Conservation (phyloP, 2,888 invertebrate species). For the Tetragnatha montana region DNA sequence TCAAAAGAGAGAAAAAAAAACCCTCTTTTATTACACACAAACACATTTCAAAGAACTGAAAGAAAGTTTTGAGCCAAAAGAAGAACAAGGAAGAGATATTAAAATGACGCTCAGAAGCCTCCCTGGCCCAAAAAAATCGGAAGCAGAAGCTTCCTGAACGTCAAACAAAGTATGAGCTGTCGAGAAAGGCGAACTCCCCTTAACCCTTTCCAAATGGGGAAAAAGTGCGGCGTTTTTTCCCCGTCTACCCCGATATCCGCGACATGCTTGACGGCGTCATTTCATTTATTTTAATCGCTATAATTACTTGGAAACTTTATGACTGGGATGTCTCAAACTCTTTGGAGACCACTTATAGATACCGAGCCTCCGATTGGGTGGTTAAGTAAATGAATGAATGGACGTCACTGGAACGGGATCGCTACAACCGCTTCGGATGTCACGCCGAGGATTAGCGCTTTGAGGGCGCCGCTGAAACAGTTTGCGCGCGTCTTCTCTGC, state of each 20-base stretch:
- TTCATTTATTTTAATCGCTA: slow-evolving; percentile 59
- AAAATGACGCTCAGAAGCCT: slow-evolving; percentile 59
- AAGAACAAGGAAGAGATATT: slow-evolving; percentile 59
- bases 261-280: slow-evolving; percentile 41
- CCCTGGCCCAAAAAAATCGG: slow-evolving; percentile 47
- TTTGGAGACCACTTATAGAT: slow-evolving; percentile 27
- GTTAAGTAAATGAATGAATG: slow-evolving; percentile 19
- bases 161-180: slow-evolving; percentile 66
- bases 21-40: slow-evolving; percentile 57
- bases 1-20: slow-evolving; percentile 25
- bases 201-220: slow-evolving; percentile 49
- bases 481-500: neutral
- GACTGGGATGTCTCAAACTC: slow-evolving; percentile 24
- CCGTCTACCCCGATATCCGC: slow-evolving; percentile 40
- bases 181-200: slow-evolving; percentile 50
- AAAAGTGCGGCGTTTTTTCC: slow-evolving; percentile 2
- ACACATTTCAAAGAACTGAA: slow-evolving; percentile 55
- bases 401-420: neutral
- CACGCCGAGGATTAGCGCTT: neutral
- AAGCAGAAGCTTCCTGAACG: slow-evolving; percentile 64
- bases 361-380: neutral
- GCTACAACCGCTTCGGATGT: neutral
- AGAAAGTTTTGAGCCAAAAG: slow-evolving; percentile 41
- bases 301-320: slow-evolving; percentile 63
- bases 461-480: neutral